phyloP scores from a whole-genome alignment of 2,888 invertebrate genomes.

The Orthosia gothica region DNA sequence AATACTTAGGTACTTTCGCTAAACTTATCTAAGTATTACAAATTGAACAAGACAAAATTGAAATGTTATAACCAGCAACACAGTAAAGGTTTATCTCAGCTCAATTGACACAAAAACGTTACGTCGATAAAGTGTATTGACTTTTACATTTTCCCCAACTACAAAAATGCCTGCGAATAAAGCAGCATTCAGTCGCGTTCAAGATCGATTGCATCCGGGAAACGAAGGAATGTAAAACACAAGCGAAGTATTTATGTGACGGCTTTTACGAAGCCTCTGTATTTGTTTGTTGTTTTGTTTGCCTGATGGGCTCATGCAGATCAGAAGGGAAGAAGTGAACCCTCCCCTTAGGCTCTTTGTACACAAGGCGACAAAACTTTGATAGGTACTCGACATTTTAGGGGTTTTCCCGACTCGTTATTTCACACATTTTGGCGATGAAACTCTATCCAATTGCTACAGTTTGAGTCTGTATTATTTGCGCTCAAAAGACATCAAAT shows the following conservation, averaged over 20 bases:
- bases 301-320: slow-evolving; percentile 59
- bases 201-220: slow-evolving; percentile 67
- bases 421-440: slow-evolving; percentile 23
- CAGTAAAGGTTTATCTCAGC: background rate
- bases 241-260: slow-evolving; percentile 63
- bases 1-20: slow-evolving; percentile 14
- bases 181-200: slow-evolving; percentile 59
- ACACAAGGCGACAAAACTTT: slow-evolving; percentile 43
- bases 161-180: slow-evolving; percentile 46
- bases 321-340: slow-evolving; percentile 48
- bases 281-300: slow-evolving; percentile 66
- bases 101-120: slow-evolving; percentile 6
- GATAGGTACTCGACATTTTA: slow-evolving; percentile 22
- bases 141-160: slow-evolving; percentile 34
- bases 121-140: slow-evolving; percentile 18
- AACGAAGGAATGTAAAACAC: slow-evolving; percentile 67
- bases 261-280: slow-evolving; percentile 59
- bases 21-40: background rate
- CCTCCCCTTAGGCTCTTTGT: slow-evolving; percentile 23
- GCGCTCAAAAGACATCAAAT: slow-evolving; percentile 36
- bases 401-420: slow-evolving; percentile 25
- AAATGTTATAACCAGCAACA: background rate
- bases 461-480: slow-evolving; percentile 20
- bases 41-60: background rate
- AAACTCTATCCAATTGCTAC: slow-evolving; percentile 14